Conservation (phyloP, 2,888 invertebrate genomes). For the Diarsia rubi region DNA sequence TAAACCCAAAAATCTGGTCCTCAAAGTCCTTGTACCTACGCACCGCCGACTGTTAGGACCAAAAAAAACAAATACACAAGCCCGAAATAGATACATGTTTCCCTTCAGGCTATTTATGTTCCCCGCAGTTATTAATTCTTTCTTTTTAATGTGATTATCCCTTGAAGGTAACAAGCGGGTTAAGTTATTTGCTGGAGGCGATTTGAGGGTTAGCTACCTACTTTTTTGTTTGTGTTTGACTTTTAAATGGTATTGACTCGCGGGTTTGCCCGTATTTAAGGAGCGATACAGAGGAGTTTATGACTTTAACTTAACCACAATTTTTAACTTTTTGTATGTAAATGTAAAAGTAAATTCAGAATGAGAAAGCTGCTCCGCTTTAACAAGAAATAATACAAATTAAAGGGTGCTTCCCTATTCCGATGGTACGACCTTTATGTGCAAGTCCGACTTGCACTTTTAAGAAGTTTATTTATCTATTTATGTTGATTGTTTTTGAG, state of each 20-base stretch:
- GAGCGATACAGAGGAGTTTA: conserved; percentile 1
- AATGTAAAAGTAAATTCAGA: background rate
- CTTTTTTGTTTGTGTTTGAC: conserved; percentile 48
- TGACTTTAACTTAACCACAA: conserved; percentile 5
- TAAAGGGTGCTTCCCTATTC: too few species aligned
- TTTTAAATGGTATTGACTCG: conserved; percentile 44
- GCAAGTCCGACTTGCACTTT: too few species aligned
- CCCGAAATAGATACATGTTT: conserved; percentile 51
- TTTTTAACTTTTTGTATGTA: conserved; percentile 6
- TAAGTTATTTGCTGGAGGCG: conserved; percentile 54
- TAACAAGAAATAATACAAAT: too few species aligned
- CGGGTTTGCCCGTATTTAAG: conserved; percentile 43
- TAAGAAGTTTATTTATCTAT: too few species aligned
- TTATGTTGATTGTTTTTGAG: background rate
- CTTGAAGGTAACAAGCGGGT: conserved; percentile 51
- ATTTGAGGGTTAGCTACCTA: conserved; percentile 28
- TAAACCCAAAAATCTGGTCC: background rate
- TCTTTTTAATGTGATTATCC: conserved; percentile 56
- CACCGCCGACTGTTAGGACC: background rate
- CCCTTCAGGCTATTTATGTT: conserved; percentile 45
- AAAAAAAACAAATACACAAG: conserved; percentile 25
- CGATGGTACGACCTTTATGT: too few species aligned
- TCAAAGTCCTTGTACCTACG: background rate
- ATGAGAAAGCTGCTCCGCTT: background rate
- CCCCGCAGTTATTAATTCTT: conserved; percentile 51